Conservation (phyloP, 2,797 vertebrate species). For the Psittacula echo region DNA sequence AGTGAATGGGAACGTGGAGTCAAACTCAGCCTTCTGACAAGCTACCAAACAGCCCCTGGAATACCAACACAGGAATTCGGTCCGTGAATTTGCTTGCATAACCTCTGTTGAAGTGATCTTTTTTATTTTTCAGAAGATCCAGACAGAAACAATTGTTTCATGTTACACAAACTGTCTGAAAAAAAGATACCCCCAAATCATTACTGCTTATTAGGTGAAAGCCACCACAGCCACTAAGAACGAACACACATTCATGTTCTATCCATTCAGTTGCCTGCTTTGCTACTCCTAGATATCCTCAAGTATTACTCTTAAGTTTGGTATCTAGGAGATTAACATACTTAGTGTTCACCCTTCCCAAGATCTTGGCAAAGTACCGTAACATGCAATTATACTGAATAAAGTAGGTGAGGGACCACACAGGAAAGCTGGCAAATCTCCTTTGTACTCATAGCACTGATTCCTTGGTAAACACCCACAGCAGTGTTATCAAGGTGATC, state of each 20-base stretch:
- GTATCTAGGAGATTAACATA: background rate
- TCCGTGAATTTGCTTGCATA: background rate
- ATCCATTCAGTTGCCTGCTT: background rate
- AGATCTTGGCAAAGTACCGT: background rate
- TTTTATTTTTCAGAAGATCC: background rate
- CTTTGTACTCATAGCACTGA: background rate
- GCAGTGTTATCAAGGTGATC: background rate
- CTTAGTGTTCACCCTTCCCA: background rate
- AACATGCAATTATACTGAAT: background rate
- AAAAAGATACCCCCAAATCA: background rate
- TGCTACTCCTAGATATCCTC: background rate
- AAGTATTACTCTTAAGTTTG: background rate
- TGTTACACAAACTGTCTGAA: background rate
- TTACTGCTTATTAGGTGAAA: background rate
- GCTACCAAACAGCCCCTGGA: background rate
- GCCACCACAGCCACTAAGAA: background rate
- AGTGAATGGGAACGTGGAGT: background rate
- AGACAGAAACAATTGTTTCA: background rate
- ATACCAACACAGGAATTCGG: background rate
- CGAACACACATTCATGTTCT: fast-evolving
- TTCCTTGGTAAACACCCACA: background rate
- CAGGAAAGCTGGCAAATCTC: background rate
- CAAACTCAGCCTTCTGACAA: background rate
- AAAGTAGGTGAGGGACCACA: conserved; percentile 6
- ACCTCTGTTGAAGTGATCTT: background rate